phyloP scores from a whole-genome alignment of 1,140 invertebrate genomes.

The Carposina sasakii region DNA sequence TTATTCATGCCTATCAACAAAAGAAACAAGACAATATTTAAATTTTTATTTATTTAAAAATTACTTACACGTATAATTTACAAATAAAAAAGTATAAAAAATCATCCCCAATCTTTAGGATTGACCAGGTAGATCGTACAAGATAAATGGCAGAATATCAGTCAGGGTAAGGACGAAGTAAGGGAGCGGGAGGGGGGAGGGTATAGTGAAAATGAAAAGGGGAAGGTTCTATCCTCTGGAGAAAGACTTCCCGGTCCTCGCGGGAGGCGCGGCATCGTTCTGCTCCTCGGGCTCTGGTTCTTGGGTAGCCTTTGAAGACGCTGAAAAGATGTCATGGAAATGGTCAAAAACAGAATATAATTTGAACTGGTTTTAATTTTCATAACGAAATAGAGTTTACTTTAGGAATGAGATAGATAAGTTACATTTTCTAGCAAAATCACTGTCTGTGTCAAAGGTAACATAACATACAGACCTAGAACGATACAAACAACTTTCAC shows the following conservation, averaged over 20 bases:
- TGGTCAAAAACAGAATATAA: too few species aligned
- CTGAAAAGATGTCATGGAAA: too few species aligned
- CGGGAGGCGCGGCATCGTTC: slow-evolving; percentile 39
- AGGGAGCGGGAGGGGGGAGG: background rate
- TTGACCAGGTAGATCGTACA: background rate
- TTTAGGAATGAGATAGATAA: too few species aligned
- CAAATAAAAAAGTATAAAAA: slow-evolving; percentile 45
- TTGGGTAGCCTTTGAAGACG: slow-evolving; percentile 38
- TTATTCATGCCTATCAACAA: too few species aligned
- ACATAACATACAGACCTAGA: too few species aligned
- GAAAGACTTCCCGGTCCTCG: slow-evolving; percentile 42
- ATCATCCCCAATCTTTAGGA: slow-evolving; percentile 17
- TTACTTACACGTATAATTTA: slow-evolving; percentile 64
- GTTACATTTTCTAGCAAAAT: too few species aligned
- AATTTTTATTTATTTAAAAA: slow-evolving; percentile 60
- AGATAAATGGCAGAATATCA: background rate
- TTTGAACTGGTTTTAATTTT: too few species aligned
- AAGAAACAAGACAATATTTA: slow-evolving; percentile 25
- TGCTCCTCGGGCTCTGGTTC: slow-evolving; percentile 46
- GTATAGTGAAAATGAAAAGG: background rate
- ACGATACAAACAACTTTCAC: too few species aligned
- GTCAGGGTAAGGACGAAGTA: background rate
- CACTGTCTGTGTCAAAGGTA: too few species aligned
- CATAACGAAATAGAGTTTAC: too few species aligned
- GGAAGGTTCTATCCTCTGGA: slow-evolving; percentile 42